phyloP scores from a whole-genome alignment of 2,888 invertebrate genomes.

The Galeopsomyia nigrocyanea region DNA sequence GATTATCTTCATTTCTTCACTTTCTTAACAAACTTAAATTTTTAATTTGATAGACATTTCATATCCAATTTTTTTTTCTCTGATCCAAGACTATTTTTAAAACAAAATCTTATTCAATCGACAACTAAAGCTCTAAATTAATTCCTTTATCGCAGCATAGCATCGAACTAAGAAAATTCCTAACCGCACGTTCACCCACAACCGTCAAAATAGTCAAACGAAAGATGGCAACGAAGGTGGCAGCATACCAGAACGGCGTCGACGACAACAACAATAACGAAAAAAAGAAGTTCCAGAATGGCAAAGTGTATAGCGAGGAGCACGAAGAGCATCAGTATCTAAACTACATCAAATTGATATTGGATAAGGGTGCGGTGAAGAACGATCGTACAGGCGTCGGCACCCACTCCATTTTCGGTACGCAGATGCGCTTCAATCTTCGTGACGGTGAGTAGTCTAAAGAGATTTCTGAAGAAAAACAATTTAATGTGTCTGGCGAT shows the following conservation, averaged over 20 bases:
- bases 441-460: conserved; percentile 69
- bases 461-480: too few species aligned
- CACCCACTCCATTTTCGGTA: conserved; percentile 92
- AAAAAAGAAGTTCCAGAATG: conserved; percentile 34
- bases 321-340: conserved; percentile 85
- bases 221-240: conserved; percentile 24
- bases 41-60: too few species aligned
- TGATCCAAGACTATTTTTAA: too few species aligned
- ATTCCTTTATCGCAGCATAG: not conserved
- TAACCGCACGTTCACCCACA: not conserved
- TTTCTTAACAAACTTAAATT: too few species aligned
- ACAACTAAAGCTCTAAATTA: too few species aligned
- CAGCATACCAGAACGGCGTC: conserved; percentile 27
- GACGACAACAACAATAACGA: conserved; percentile 26
- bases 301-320: conserved; percentile 44
- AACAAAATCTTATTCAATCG: too few species aligned
- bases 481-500: not conserved
- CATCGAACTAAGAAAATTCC: too few species aligned
- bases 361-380: conserved; percentile 74
- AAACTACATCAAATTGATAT: conserved; percentile 75
- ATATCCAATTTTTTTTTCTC: too few species aligned
- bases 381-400: conserved; percentile 92
- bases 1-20: too few species aligned
- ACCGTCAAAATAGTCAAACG: conserved; percentile 4
- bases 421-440: conserved; percentile 88